These are phyloP conservation scores for Drosophila phalerata DNA, from an alignment of 2,888 invertebrate genomes.

Conservation along the genomic window DNA sequence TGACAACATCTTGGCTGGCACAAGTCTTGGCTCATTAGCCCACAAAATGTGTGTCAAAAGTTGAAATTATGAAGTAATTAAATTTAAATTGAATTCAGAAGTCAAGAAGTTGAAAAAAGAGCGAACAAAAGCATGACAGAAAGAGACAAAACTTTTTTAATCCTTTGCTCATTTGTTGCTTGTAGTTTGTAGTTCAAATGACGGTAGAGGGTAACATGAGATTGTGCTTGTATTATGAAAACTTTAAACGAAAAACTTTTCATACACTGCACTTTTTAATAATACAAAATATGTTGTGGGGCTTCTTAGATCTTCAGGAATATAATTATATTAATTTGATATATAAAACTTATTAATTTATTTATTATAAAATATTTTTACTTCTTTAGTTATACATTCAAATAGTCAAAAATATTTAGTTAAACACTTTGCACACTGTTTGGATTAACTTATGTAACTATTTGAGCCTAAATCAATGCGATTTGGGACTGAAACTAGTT, in stretches of 20 bases:
- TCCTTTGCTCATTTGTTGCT: slow-evolving; percentile 68
- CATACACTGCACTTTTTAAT: slow-evolving; percentile 26
- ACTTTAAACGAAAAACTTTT: slow-evolving; percentile 70
- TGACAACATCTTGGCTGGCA: slow-evolving; percentile 50
- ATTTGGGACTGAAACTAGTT: not conserved
- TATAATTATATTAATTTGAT: not conserved
- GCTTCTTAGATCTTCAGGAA: not conserved
- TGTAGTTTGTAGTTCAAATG: slow-evolving; percentile 28
- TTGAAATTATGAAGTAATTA: slow-evolving; percentile 73
- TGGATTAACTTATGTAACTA: not conserved
- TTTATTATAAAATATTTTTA: not conserved
- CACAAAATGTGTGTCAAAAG: slow-evolving; percentile 62
- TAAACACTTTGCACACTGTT: too few species aligned
- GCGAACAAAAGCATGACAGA: not conserved
- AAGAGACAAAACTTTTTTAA: slow-evolving; percentile 67
- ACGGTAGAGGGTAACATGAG: not conserved
- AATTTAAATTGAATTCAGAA: slow-evolving; percentile 72
- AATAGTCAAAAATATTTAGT: not conserved
- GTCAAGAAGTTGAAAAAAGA: slow-evolving; percentile 28
- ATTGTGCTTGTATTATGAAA: slow-evolving; percentile 53
- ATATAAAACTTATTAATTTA: not conserved
- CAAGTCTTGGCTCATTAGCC: slow-evolving; percentile 53
- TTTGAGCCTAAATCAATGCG: not conserved
- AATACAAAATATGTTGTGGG: not conserved
- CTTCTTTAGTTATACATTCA: not conserved